Evolutionary conservation across 2,888 invertebrate species (phyloP).

Genomic region (Tuta absoluta): DNA sequence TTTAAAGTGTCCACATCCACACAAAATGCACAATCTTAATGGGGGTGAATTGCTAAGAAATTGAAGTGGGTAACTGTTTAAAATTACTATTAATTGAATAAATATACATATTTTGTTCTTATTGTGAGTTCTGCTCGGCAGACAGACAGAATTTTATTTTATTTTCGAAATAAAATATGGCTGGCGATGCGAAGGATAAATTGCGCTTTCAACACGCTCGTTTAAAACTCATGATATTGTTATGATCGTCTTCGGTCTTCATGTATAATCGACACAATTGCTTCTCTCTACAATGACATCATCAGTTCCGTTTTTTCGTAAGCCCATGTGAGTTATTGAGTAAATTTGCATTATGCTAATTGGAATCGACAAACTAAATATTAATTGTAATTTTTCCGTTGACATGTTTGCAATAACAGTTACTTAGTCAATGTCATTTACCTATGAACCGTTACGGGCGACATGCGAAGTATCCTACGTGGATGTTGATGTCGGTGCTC

Average conservation of each 20-base stretch:
- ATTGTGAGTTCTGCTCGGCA: slow-evolving; percentile 12
- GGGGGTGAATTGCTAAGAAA: slow-evolving; percentile 48
- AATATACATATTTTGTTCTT: slow-evolving; percentile 40
- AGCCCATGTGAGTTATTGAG: neutral
- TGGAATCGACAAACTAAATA: slow-evolving; percentile 38
- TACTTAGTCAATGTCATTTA: slow-evolving; percentile 44
- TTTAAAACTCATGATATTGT: slow-evolving; percentile 19
- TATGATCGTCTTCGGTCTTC: neutral
- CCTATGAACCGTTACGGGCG: slow-evolving; percentile 32
- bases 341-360: slow-evolving; percentile 42
- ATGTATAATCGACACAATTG: neutral
- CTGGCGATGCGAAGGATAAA: slow-evolving; percentile 16
- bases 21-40: slow-evolving; percentile 49
- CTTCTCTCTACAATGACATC: neutral
- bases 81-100: slow-evolving; percentile 50
- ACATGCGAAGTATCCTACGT: slow-evolving; percentile 20
- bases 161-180: slow-evolving; percentile 12
- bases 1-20: slow-evolving; percentile 54
- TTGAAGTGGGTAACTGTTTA: slow-evolving; percentile 45
- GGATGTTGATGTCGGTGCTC: slow-evolving; percentile 19
- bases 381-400: slow-evolving; percentile 40
- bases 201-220: slow-evolving; percentile 19
- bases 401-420: slow-evolving; percentile 41
- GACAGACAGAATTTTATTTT: slow-evolving; percentile 8
- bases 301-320: neutral